phyloP scores from a whole-genome alignment of 2,888 invertebrate genomes.

The Scaeva pyrastri region DNA sequence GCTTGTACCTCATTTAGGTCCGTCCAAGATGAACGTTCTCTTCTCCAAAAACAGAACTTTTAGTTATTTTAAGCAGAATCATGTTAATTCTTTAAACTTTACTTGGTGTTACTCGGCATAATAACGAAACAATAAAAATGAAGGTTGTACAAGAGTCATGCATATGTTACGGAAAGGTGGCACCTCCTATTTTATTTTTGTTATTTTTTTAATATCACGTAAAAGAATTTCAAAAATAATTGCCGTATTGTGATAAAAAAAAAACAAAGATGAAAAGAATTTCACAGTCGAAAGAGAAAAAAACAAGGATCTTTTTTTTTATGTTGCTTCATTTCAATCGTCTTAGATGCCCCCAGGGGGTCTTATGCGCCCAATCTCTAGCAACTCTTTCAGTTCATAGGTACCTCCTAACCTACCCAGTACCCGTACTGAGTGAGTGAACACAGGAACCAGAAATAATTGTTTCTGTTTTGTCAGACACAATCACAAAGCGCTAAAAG shows the following conservation, averaged over 20 bases:
- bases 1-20: too few relatives aligned
- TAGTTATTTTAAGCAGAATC: too few relatives aligned
- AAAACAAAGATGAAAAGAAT: slow-evolving; percentile 61
- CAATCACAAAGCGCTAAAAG: slow-evolving; percentile 39
- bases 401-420: too few relatives aligned
- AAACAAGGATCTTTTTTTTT: slow-evolving; percentile 54
- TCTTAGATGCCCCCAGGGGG: slow-evolving; percentile 59
- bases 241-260: slow-evolving; percentile 48
- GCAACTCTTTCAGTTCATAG: neutral
- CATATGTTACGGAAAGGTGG: slow-evolving; percentile 3
- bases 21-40: too few relatives aligned
- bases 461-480: slow-evolving; percentile 68
- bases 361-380: slow-evolving; percentile 32
- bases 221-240: slow-evolving; percentile 66
- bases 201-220: slow-evolving; percentile 42
- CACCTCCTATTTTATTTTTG: too few relatives aligned
- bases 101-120: neutral
- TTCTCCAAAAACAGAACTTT: too few relatives aligned
- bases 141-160: neutral
- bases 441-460: slow-evolving; percentile 73
- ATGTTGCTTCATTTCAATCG: slow-evolving; percentile 62
- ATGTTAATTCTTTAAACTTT: neutral
- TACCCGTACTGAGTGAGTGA: neutral
- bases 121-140: neutral
- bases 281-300: slow-evolving; percentile 17